A percentile compares a stretch with the other conserved stretches of the same genome.
Evolutionary conservation across 2,797 vertebrate species (phyloP).

Genomic region (Argyrosomus regius): DNA sequence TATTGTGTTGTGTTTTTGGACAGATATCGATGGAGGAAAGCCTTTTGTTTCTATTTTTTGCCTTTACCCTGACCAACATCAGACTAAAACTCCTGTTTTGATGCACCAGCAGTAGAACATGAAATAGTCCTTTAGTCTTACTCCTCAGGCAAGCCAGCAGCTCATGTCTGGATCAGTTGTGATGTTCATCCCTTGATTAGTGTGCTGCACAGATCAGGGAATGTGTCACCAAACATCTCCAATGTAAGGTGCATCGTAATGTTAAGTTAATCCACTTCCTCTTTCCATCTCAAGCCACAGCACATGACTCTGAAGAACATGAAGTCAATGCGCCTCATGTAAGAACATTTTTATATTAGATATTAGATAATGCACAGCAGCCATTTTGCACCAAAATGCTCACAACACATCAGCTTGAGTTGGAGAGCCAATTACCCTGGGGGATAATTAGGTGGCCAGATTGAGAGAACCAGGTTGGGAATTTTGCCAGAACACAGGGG

Average conservation of each 20-base stretch:
- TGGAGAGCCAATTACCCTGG: no score
- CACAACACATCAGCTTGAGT: no score
- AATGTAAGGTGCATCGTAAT: not conserved
- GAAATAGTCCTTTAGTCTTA: constrained; percentile 4
- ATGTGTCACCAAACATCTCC: not conserved
- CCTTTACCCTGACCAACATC: constrained; percentile 6
- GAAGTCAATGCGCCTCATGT: not conserved
- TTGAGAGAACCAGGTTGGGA: no score
- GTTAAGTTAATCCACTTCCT: not conserved
- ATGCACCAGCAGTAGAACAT: not conserved
- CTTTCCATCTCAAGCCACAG: not conserved
- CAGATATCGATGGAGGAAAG: constrained; percentile 30
- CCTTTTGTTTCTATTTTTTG: constrained; percentile 38
- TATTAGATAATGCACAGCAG: no score
- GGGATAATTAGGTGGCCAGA: no score
- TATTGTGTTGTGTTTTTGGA: constrained; percentile 28
- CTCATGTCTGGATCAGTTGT: constrained; percentile 16
- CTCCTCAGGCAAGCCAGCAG: not conserved
- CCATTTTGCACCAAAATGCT: no score
- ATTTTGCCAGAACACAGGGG: no score
- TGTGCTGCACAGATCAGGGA: not conserved
- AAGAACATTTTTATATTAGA: not conserved
- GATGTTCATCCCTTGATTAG: constrained; percentile 17
- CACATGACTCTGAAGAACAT: not conserved
- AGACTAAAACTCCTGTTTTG: constrained; percentile 18